Conservation (phyloP, 2,113 vertebrate genomes). For the Erythrolamprus reginae region DNA sequence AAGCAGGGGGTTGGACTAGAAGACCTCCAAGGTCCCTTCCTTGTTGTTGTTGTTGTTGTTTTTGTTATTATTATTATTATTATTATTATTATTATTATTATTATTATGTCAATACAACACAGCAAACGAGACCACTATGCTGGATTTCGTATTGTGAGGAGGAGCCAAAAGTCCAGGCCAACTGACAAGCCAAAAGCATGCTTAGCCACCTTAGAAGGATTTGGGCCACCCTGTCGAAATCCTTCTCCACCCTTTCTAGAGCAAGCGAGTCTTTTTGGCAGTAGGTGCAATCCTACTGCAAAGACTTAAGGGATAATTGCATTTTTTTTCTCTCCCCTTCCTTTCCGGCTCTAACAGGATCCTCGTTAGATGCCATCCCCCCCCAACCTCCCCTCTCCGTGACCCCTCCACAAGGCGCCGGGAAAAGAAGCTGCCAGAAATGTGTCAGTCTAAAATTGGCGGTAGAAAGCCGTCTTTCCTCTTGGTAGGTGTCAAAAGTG, state of each 20-base stretch:
- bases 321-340: neutral
- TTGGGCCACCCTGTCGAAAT: neutral
- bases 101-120: too few relatives aligned
- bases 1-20: too few relatives aligned
- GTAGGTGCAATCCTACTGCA: neutral
- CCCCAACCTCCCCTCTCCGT: neutral
- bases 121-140: too few relatives aligned
- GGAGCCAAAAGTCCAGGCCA: neutral
- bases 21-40: too few relatives aligned
- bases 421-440: conserved; percentile 34
- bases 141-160: too few relatives aligned
- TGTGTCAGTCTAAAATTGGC: conserved; percentile 40
- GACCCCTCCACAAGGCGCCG: conserved; percentile 8
- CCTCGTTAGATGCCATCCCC: conserved; percentile 30
- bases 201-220: neutral
- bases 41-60: too few relatives aligned
- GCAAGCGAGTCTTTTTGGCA: neutral
- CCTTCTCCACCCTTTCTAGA: neutral
- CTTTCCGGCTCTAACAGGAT: neutral
- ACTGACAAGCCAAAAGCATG: neutral
- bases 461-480: conserved; percentile 5
- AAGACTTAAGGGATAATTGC: neutral
- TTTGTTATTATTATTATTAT: too few relatives aligned
- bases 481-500: conserved; percentile 38
- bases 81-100: too few relatives aligned